phyloP scores from a whole-genome alignment of 2,888 invertebrate genomes.

The Aphodius sticticus region DNA sequence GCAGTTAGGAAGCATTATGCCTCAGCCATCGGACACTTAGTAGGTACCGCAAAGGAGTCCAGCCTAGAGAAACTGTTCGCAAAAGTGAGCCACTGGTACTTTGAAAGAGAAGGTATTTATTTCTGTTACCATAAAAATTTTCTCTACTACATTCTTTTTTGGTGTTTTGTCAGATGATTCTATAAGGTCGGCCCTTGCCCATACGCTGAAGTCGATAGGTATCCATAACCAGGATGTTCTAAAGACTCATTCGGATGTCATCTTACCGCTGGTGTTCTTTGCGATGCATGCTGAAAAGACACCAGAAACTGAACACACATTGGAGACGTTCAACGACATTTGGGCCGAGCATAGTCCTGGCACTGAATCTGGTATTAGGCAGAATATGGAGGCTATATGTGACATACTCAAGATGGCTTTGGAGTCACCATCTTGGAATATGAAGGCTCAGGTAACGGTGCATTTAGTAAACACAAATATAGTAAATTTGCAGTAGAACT shows the following conservation, averaged over 20 bases:
- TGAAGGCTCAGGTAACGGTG: constrained; percentile 77
- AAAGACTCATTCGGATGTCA: constrained; percentile 75
- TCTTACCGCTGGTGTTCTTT: constrained; percentile 86
- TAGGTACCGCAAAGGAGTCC: constrained; percentile 80
- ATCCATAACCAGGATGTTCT: constrained; percentile 84
- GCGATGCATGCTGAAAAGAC: constrained; percentile 88
- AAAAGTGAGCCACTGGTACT: constrained; percentile 71
- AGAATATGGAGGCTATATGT: constrained; percentile 78
- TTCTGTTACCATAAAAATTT: background rate
- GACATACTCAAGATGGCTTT: constrained; percentile 74
- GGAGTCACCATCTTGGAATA: constrained; percentile 86
- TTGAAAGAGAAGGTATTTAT: constrained; percentile 69
- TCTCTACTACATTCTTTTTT: constrained; percentile 7
- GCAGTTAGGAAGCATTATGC: constrained; percentile 87
- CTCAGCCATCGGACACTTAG: constrained; percentile 83
- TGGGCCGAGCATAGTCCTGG: constrained; percentile 92
- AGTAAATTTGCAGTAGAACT: no score
- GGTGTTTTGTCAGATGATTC: constrained; percentile 69
- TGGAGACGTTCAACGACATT: constrained; percentile 85
- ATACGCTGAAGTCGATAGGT: constrained; percentile 81
- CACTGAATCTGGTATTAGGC: constrained; percentile 81
- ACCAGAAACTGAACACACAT: constrained; percentile 69
- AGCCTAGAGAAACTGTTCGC: constrained; percentile 72
- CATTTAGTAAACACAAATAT: no score
- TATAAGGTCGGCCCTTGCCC: constrained; percentile 75